Conservation (phyloP, 2,797 vertebrate genomes). For the Crenuchus spilurus region DNA sequence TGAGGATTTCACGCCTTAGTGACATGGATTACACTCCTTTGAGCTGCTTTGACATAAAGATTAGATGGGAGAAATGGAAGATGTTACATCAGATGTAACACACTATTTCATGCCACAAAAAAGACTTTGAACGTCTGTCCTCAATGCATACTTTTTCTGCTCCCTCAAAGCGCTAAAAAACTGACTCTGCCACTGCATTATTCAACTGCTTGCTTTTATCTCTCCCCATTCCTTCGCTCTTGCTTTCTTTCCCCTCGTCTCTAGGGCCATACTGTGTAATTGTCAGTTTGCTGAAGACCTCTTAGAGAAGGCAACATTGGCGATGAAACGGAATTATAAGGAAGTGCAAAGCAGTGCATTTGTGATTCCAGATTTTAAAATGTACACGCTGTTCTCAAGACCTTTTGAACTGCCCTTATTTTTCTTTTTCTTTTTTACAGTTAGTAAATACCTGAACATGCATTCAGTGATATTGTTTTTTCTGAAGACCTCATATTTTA, state of each 20-base stretch:
- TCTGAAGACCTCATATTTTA: no score
- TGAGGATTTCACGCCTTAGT: neutral
- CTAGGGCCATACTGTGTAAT: constrained; percentile 1
- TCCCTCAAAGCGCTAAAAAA: constrained; percentile 57
- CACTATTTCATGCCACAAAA: neutral
- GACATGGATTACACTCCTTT: neutral
- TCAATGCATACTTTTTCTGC: constrained; percentile 53
- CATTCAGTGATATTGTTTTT: neutral
- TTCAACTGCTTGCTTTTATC: constrained; percentile 71
- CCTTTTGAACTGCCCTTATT: neutral
- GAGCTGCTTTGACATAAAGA: neutral
- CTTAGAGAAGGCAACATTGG: constrained; percentile 34
- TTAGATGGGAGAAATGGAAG: neutral
- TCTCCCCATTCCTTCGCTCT: constrained; percentile 44
- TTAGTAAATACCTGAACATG: neutral
- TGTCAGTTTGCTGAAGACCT: constrained; percentile 33
- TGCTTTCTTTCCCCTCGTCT: neutral
- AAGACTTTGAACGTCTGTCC: constrained; percentile 51
- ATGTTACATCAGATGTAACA: constrained; percentile 1
- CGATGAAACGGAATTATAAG: constrained; percentile 30
- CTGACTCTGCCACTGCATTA: constrained; percentile 69
- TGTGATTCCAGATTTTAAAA: constrained; percentile 18
- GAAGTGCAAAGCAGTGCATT: constrained; percentile 17
- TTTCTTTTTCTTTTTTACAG: neutral
- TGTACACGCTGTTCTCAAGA: neutral